phyloP scores from a whole-genome alignment of 2,888 invertebrate genomes.

The Lochmaea crataegi region DNA sequence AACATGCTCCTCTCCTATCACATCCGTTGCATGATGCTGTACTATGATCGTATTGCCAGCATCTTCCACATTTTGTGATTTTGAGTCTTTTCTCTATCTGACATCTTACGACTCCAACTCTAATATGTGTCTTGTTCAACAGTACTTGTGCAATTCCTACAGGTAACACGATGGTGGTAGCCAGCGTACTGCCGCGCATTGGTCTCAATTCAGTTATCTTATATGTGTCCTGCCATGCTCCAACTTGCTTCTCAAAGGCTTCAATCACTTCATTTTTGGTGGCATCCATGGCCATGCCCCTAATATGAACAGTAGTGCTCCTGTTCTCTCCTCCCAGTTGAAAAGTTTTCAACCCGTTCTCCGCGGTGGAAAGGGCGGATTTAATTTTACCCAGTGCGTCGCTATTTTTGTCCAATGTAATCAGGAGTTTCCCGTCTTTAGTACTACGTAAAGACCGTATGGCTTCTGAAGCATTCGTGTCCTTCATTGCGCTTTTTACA shows the following conservation, averaged over 20 bases:
- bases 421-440: slow-evolving; percentile 7
- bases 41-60: slow-evolving; percentile 27
- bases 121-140: background rate
- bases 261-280: background rate
- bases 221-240: background rate
- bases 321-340: background rate
- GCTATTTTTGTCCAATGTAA: background rate
- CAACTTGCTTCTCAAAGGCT: background rate
- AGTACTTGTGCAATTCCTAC: background rate
- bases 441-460: background rate
- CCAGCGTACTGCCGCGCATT: background rate
- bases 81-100: slow-evolving; percentile 4
- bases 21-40: slow-evolving; percentile 8
- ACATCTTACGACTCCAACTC: slow-evolving; percentile 19
- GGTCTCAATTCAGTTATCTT: background rate
- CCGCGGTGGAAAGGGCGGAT: background rate
- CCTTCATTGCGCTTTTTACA: background rate
- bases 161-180: slow-evolving; percentile 1
- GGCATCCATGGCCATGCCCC: slow-evolving; percentile 6
- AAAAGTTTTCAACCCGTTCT: background rate
- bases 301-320: background rate
- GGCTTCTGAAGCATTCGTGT: background rate
- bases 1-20: slow-evolving; percentile 11
- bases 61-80: slow-evolving; percentile 9
- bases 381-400: slow-evolving; percentile 2